These are phyloP conservation scores for Cyrtorhinus lividipennis DNA, from an alignment of 1,140 invertebrate species.

Conservation along the genomic window DNA sequence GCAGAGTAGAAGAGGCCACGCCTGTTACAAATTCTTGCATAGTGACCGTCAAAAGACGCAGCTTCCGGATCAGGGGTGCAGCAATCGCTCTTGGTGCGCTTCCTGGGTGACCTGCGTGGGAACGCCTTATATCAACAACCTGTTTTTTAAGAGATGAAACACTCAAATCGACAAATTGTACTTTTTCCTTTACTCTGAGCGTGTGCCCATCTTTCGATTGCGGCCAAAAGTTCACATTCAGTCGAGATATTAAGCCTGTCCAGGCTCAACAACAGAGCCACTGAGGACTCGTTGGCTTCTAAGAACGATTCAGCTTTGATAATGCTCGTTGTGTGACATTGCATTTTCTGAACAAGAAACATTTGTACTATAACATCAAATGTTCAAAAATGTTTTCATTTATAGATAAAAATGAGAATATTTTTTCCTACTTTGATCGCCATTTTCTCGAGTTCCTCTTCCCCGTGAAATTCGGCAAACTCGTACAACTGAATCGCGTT, in stretches of 20 bases:
- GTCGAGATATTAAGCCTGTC: slow-evolving; percentile 53
- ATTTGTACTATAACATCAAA: background rate
- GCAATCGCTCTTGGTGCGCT: background rate
- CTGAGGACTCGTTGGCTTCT: slow-evolving; percentile 53
- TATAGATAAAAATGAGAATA: too few species aligned
- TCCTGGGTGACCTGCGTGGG: slow-evolving; percentile 5
- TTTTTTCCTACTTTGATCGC: slow-evolving; percentile 45
- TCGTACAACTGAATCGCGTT: slow-evolving; percentile 72
- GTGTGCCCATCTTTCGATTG: slow-evolving; percentile 47
- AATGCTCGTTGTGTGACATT: slow-evolving; percentile 49
- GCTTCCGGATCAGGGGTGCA: slow-evolving; percentile 38
- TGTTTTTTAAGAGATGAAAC: too few species aligned
- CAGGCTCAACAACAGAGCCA: slow-evolving; percentile 57
- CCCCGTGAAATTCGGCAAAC: slow-evolving; percentile 70
- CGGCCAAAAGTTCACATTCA: slow-evolving; percentile 59
- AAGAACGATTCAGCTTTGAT: slow-evolving; percentile 56
- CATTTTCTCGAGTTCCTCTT: slow-evolving; percentile 60
- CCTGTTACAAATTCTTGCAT: slow-evolving; percentile 66
- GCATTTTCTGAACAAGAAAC: slow-evolving; percentile 17
- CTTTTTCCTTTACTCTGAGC: too few species aligned
- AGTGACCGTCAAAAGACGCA: slow-evolving; percentile 58
- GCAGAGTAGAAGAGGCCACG: slow-evolving; percentile 50
- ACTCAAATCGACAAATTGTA: too few species aligned
- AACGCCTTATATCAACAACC: too few species aligned
- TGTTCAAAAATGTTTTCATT: too few species aligned